Percentiles rank a stretch among this genome's conserved stretches.
Conservation (phyloP, 2,888 invertebrate genomes). For the Temnothorax rugatulus region DNA sequence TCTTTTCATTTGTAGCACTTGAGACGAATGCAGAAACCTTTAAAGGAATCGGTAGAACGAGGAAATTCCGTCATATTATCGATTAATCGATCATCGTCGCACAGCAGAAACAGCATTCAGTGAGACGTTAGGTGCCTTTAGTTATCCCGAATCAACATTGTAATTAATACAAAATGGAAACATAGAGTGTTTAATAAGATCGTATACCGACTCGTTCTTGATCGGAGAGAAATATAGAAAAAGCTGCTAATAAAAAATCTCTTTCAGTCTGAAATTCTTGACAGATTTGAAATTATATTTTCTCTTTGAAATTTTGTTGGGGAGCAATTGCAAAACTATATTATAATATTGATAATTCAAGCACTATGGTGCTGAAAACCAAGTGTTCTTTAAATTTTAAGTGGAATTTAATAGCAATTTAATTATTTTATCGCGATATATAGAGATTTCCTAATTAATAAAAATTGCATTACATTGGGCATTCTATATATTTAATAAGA, state of each 20-base stretch:
- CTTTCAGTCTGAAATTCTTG: neutral
- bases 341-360: neutral
- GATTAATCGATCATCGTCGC: constrained; percentile 3
- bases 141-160: constrained; percentile 20
- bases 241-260: neutral
- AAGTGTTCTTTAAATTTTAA: constrained; percentile 11
- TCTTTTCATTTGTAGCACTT: neutral
- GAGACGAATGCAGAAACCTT: neutral
- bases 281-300: constrained; percentile 12
- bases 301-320: neutral
- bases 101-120: constrained; percentile 15
- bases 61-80: neutral
- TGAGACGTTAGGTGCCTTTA: constrained; percentile 45
- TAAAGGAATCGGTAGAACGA: neutral
- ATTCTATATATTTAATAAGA: constrained; percentile 31
- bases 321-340: too few relatives aligned
- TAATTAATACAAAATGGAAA: constrained; percentile 16
- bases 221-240: constrained; percentile 1
- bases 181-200: constrained; percentile 3
- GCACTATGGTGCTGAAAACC: neutral
- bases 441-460: constrained; percentile 27
- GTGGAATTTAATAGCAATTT: constrained; percentile 26
- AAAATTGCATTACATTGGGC: constrained; percentile 29
- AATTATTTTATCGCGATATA: constrained; percentile 22
- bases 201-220: constrained; percentile 16